Conservation (phyloP, 2,888 invertebrate genomes). For the Acronicta alni region DNA sequence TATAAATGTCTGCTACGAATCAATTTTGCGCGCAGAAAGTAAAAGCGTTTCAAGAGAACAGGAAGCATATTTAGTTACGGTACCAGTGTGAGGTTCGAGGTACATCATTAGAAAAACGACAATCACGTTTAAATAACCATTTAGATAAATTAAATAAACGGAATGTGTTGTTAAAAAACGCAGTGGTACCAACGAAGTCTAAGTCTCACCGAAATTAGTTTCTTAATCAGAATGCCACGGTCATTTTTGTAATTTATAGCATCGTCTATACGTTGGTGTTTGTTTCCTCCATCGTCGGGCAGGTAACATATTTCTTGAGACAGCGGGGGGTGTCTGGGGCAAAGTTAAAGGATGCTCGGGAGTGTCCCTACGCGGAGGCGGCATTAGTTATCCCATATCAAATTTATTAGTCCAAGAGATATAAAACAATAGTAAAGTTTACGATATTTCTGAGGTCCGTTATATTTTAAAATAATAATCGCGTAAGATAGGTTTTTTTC, state of each 20-base stretch:
- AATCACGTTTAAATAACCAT: constrained; percentile 35
- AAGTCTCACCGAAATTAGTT: constrained; percentile 76
- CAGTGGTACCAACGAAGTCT: constrained; percentile 63
- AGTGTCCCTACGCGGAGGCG: constrained; percentile 55
- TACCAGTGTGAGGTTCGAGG: not conserved
- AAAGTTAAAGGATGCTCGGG: constrained; percentile 69
- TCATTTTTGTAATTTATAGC: constrained; percentile 82
- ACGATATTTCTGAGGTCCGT: constrained; percentile 1
- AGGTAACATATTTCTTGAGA: constrained; percentile 81
- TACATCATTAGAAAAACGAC: constrained; percentile 31
- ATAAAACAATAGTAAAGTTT: constrained; percentile 48
- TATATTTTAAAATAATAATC: constrained; percentile 23
- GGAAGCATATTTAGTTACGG: constrained; percentile 19
- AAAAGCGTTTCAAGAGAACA: constrained; percentile 20
- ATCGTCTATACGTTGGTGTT: constrained; percentile 80
- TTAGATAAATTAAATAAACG: constrained; percentile 56
- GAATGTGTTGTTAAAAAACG: constrained; percentile 59
- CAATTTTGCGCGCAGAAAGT: constrained; percentile 28
- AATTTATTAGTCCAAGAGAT: constrained; percentile 52
- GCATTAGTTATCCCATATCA: constrained; percentile 53
- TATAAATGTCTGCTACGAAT: constrained; percentile 12
- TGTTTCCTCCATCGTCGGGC: constrained; percentile 79
- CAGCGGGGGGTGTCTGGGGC: constrained; percentile 83
- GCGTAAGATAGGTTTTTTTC: constrained; percentile 4
- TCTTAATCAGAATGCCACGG: constrained; percentile 80